Percentiles rank a stretch among this genome's conserved stretches.
phyloP scores from a whole-genome alignment of 2,113 vertebrate genomes.

The Aleadryas rufinucha region DNA sequence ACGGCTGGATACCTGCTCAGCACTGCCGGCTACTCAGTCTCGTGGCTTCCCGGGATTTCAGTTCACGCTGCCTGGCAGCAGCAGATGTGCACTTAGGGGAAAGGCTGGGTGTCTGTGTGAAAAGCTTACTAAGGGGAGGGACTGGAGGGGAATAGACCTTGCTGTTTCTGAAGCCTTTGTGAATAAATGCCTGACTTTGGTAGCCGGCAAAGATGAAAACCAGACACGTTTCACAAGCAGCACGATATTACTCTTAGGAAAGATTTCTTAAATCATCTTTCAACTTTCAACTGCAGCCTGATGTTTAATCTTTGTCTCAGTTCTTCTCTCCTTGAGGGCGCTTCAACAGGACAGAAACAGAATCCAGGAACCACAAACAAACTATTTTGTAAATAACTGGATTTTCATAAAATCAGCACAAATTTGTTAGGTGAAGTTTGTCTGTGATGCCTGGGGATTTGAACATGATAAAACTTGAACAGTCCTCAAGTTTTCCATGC shows the following conservation, averaged over 20 bases:
- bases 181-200: not conserved
- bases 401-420: not conserved
- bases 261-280: not conserved
- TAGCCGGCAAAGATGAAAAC: not conserved
- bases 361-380: not conserved
- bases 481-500: not conserved
- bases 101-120: not conserved
- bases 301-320: not conserved
- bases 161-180: not conserved
- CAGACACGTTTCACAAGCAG: not conserved
- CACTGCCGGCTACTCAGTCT: rapidly evolving
- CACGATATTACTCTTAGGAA: not conserved
- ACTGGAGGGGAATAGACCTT: not conserved
- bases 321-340: not conserved
- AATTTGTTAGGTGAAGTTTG: not conserved
- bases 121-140: not conserved
- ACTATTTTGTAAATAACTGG: not conserved
- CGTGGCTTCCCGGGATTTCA: not conserved
- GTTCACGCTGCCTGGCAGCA: not conserved
- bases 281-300: not conserved
- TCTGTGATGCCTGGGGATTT: not conserved
- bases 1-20: not conserved
- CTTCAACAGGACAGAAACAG: not conserved
- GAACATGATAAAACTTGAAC: not conserved
- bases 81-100: not conserved